Percentiles rank a stretch among this genome's conserved stretches.
phyloP scores from a whole-genome alignment of 1,140 invertebrate species.

The Harlomillsia oculata region DNA sequence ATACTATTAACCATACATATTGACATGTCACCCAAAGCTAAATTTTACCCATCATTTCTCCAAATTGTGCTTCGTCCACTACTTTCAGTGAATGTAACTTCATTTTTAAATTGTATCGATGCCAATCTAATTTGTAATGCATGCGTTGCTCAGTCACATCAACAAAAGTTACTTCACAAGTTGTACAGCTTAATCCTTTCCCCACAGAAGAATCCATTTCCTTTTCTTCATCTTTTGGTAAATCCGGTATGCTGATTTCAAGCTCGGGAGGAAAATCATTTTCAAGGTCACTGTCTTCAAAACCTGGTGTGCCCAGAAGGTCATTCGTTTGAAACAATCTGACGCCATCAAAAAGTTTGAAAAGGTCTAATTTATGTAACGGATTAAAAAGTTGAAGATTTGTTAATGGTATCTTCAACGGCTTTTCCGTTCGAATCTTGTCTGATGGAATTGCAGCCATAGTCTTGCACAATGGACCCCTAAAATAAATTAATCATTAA shows the following conservation, averaged over 20 bases:
- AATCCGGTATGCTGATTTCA: background rate
- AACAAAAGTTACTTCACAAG: conserved; percentile 28
- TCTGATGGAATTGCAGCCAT: too few relatives aligned
- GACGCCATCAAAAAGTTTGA: conserved; percentile 5
- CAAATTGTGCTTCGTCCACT: conserved; percentile 51
- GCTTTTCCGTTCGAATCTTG: too few relatives aligned
- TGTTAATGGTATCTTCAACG: too few relatives aligned
- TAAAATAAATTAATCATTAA: too few relatives aligned
- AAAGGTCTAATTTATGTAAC: conserved; percentile 9
- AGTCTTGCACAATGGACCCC: too few relatives aligned
- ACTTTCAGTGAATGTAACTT: conserved; percentile 48
- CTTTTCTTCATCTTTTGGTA: background rate
- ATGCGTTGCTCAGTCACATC: conserved; percentile 40
- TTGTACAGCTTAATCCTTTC: conserved; percentile 23
- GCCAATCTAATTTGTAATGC: conserved; percentile 63
- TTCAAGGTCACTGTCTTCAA: background rate
- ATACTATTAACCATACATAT: conserved; percentile 10
- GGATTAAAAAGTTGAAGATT: conserved; percentile 13
- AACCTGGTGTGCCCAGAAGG: background rate
- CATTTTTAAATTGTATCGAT: conserved; percentile 60
- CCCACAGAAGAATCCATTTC: background rate
- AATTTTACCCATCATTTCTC: conserved; percentile 36
- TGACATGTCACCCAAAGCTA: background rate
- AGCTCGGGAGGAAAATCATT: background rate
- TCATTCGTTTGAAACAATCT: conserved; percentile 4